Base-by-base conservation (phyloP, 2,888 invertebrate genomes). In the Nomada ferruginata region DNA sequence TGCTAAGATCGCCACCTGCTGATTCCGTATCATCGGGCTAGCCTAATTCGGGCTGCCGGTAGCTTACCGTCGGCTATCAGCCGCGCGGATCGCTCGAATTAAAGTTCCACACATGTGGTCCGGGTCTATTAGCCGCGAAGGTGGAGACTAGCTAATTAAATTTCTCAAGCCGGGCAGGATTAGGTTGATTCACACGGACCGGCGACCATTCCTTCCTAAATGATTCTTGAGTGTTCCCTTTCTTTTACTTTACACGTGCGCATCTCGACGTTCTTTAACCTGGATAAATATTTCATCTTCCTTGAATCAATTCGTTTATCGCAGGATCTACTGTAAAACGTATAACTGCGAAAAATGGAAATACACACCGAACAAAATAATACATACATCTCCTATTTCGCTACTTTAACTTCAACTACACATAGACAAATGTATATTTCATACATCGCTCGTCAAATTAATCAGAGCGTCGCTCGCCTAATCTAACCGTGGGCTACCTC, bases 1-100 rank as follows among this genome's bases (percentile, higher is more conserved):
- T 69, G 82, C 70, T 63, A 73, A 77, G 85, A 87, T 83, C 79
- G 65, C 84, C 87, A 87, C 84, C 87, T 87, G 87, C 86, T 87
- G 87, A 83, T 85, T 68, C 63, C 64, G 70, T 86, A 83, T 87
- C 87, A 69, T 79, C 64, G 80, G 63, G 50, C 42, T 76, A 83
- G 83, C 65, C 80, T 86, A 87, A 85, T 84, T 85, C 80, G 74
- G 73, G 76, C 83, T 60, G 70, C 84, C 78, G 76, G 74, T 79
- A 83, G 83, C 83, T 82, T 74, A 76, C 85, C 15, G 53, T 26
- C 69, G 26, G 76, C 74, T 87, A 87, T 87, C 87, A 57, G 59
- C 23, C 29, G 57, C 53, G 68, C 65, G 59, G 83, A 87, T 87
- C 87, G 84, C 65, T 66, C 76, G 83, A 74, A 85, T 83, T 85